phyloP scores from a whole-genome alignment of 92 coral and sea anemone genomes.

The Epizoanthus fatuus region DNA sequence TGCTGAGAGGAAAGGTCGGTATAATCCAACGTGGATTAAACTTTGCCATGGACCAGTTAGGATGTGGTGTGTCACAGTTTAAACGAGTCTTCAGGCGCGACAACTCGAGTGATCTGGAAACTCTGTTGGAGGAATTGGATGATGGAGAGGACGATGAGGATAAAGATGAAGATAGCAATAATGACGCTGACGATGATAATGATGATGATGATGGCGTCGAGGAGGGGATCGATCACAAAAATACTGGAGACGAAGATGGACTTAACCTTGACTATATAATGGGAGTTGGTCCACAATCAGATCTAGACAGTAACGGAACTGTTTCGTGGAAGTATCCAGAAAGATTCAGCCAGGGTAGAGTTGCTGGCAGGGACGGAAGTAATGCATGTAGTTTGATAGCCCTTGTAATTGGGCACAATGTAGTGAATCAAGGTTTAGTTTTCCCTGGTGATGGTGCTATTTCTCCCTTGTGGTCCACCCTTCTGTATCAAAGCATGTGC shows the following conservation, averaged over 20 bases:
- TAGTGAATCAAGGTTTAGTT: background rate
- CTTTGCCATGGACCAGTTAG: conserved; percentile 41
- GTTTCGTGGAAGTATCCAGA: conserved; percentile 27
- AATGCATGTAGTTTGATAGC: conserved; percentile 44
- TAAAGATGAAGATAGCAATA: conserved; percentile 20
- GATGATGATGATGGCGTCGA: conserved; percentile 29
- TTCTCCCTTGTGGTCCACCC: conserved; percentile 31
- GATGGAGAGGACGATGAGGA: conserved; percentile 12
- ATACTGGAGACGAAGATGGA: background rate
- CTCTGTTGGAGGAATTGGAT: conserved; percentile 6
- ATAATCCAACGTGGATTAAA: conserved; percentile 22
- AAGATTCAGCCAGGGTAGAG: conserved; percentile 21
- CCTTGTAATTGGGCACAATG: conserved; percentile 4
- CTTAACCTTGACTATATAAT: background rate
- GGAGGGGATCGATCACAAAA: background rate
- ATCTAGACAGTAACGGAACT: background rate
- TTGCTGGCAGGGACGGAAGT: conserved; percentile 43
- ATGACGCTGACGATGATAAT: conserved; percentile 1
- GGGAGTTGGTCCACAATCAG: background rate
- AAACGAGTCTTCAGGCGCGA: background rate
- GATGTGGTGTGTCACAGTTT: conserved; percentile 17
- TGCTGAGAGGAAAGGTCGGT: conserved; percentile 35
- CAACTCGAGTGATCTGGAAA: background rate
- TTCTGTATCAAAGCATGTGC: conserved; percentile 26
- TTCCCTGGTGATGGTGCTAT: background rate